These are phyloP conservation scores for Mellilla xanthometata DNA, from an alignment of 2,888 invertebrate species.

Conservation along the genomic window DNA sequence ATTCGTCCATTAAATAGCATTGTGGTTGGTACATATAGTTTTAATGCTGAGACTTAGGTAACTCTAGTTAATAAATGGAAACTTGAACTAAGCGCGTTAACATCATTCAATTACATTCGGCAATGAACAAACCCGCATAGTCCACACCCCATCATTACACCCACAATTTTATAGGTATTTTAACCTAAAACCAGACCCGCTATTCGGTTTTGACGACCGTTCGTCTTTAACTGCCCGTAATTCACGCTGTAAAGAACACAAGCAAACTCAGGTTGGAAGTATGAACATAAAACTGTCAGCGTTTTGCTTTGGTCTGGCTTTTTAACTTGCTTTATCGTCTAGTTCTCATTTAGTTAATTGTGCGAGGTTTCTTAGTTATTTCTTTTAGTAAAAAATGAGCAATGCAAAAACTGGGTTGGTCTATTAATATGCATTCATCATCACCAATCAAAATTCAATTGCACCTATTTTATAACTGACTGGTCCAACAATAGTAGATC, in stretches of 20 bases:
- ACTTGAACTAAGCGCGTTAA: no score
- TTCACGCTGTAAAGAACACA: constrained; percentile 14
- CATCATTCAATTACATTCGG: no score
- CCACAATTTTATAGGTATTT: constrained; percentile 8
- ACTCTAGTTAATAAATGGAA: no score
- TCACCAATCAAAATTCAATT: no score
- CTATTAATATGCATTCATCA: no score
- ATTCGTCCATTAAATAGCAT: no score
- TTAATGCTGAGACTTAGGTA: no score
- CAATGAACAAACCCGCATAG: background rate
- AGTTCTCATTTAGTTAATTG: background rate
- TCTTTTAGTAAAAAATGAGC: no score
- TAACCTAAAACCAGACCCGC: constrained; percentile 8
- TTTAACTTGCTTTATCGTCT: background rate
- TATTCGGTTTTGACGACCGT: constrained; percentile 16
- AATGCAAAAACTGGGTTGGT: no score
- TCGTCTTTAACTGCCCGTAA: constrained; percentile 14
- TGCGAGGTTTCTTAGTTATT: background rate
- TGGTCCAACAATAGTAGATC: no score
- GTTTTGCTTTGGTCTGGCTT: constrained; percentile 1
- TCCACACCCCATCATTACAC: background rate
- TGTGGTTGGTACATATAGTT: no score
- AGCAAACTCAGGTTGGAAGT: constrained; percentile 11
- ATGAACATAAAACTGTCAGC: constrained; percentile 6
- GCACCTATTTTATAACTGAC: no score